Evolutionary conservation across 53 echinoderm and acorn worm genomes (phyloP).

Genomic region (Holothuria scabra): DNA sequence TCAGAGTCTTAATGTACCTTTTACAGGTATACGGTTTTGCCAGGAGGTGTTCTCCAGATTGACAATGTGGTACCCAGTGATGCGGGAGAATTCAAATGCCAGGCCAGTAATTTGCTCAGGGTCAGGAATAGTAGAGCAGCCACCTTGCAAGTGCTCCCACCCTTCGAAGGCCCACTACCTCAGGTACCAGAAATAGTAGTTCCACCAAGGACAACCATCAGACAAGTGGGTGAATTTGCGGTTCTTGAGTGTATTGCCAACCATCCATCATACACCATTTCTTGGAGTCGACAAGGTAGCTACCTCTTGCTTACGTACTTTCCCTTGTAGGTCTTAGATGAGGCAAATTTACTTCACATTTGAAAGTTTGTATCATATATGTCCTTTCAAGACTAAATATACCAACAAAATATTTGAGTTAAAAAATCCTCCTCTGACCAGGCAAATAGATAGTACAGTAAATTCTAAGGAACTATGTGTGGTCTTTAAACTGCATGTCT

Average conservation of each 20-base stretch:
- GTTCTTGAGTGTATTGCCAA: slow-evolving; percentile 74
- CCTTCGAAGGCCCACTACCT: not conserved
- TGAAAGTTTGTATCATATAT: too few species aligned
- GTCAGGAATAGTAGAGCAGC: slow-evolving; percentile 52
- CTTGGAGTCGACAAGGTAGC: slow-evolving; percentile 38
- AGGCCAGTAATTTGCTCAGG: slow-evolving; percentile 54
- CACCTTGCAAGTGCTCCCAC: slow-evolving; percentile 43
- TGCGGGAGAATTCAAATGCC: slow-evolving; percentile 68
- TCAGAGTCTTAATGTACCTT: not conserved
- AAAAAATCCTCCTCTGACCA: too few species aligned
- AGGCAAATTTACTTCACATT: too few species aligned
- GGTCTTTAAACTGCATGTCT: too few species aligned
- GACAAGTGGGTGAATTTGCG: slow-evolving; percentile 45
- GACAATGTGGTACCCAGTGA: slow-evolving; percentile 51
- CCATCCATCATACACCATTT: slow-evolving; percentile 13
- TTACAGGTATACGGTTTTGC: slow-evolving; percentile 56
- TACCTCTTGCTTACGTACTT: not conserved
- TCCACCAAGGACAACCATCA: slow-evolving; percentile 48
- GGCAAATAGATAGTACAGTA: too few species aligned
- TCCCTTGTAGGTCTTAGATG: too few species aligned
- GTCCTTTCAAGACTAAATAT: too few species aligned
- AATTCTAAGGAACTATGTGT: too few species aligned
- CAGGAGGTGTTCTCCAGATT: slow-evolving; percentile 72
- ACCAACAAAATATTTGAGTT: too few species aligned
- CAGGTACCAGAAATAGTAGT: slow-evolving; percentile 43